These are phyloP conservation scores for Lasioglossum morio DNA, from an alignment of 2,888 invertebrate species.

Conservation along the genomic window DNA sequence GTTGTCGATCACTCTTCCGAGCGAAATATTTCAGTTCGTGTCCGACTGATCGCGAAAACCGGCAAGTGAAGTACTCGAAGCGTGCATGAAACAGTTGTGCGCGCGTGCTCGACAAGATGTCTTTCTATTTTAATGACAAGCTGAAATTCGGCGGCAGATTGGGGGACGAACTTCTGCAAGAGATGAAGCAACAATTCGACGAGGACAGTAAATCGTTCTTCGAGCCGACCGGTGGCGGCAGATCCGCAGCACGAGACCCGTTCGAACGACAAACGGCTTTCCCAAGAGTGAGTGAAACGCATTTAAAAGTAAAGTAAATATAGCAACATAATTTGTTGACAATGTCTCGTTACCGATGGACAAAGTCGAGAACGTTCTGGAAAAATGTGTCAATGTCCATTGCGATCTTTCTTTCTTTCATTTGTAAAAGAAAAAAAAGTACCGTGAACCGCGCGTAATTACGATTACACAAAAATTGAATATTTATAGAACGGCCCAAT, in stretches of 20 bases:
- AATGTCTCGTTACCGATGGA: neutral
- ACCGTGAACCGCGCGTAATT: neutral
- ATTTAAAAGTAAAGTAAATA: neutral
- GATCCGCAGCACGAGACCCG: constrained; percentile 71
- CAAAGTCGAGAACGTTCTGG: neutral
- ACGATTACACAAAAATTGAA: constrained; percentile 62
- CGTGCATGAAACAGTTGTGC: constrained; percentile 40
- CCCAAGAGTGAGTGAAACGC: constrained; percentile 64
- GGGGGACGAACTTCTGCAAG: constrained; percentile 80
- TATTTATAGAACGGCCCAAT: constrained; percentile 77
- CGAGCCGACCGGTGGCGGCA: constrained; percentile 65
- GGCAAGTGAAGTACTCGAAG: constrained; percentile 15
- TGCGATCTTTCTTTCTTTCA: neutral
- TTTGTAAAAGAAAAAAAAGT: neutral
- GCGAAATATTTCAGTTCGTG: constrained; percentile 14
- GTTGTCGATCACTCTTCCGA: neutral
- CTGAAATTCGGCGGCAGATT: constrained; percentile 80
- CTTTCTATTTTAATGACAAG: constrained; percentile 81
- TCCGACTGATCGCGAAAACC: neutral
- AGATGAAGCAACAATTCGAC: constrained; percentile 81
- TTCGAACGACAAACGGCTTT: constrained; percentile 79
- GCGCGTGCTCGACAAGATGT: constrained; percentile 71
- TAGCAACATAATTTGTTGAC: no score
- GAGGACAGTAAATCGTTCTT: constrained; percentile 78
- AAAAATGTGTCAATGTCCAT: neutral